Evolutionary conservation across 2,888 invertebrate species (phyloP).

Genomic region (Ennomos quercinarius): DNA sequence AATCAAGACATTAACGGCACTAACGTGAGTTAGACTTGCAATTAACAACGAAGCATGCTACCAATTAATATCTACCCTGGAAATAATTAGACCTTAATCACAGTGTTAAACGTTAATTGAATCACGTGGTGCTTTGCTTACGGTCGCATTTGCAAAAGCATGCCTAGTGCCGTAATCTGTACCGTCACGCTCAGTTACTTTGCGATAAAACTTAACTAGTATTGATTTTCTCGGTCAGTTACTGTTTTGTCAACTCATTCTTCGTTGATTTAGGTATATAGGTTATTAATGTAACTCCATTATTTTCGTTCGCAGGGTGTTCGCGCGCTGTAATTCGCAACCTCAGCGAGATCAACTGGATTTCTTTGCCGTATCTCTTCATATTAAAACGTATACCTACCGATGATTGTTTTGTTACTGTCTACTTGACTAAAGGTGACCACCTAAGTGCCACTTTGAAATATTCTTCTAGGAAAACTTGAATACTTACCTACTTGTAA

Average conservation of each 20-base stretch:
- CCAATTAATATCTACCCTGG: slow-evolving; percentile 29
- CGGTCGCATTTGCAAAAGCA: slow-evolving; percentile 28
- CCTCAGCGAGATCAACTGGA: slow-evolving; percentile 28
- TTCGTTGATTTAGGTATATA: background rate
- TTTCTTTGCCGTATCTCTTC: slow-evolving; percentile 19
- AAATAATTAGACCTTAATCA: slow-evolving; percentile 1
- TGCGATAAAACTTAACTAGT: slow-evolving; percentile 5
- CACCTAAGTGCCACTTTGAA: slow-evolving; percentile 60
- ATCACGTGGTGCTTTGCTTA: background rate
- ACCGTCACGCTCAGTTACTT: slow-evolving; percentile 8
- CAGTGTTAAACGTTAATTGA: slow-evolving; percentile 3
- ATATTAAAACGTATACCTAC: slow-evolving; percentile 9
- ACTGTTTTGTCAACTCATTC: slow-evolving; percentile 2
- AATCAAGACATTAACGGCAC: background rate
- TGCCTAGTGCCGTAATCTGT: slow-evolving; percentile 21
- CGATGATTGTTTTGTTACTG: slow-evolving; percentile 8
- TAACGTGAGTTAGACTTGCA: background rate
- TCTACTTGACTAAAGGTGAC: slow-evolving; percentile 10
- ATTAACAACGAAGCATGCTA: slow-evolving; percentile 29
- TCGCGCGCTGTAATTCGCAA: slow-evolving; percentile 62
- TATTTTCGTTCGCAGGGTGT: slow-evolving; percentile 64
- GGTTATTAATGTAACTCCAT: background rate
- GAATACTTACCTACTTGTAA: slow-evolving; percentile 37
- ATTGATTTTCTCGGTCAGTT: slow-evolving; percentile 9
- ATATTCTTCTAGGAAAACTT: slow-evolving; percentile 45